Base-by-base conservation (phyloP, 1,140 invertebrate species). In the Drosophila serrata region DNA sequence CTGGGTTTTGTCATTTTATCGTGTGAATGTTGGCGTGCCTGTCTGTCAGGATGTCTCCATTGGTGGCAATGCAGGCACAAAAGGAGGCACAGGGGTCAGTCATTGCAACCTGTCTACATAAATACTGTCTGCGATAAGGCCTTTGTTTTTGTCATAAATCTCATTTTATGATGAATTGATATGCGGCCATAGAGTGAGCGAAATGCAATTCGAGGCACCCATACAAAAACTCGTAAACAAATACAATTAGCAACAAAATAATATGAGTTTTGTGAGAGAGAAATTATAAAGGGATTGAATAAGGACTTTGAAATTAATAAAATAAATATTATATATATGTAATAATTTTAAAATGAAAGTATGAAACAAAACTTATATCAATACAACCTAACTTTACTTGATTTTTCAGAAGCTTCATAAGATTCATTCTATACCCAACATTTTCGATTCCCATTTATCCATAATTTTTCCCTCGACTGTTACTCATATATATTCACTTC, bases 81-180 rank as follows among this genome's bases (percentile, higher is more conserved):
- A n/a, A 11, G 45, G 9, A 1, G 45, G 13, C 2, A 1, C 9
- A 15, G 62, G 4, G 51, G 51, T 55, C 51, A 55, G 42, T 42
- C 40, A 68, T 63, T 90, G 85, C 86, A 90, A 90, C 85, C 81
- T 90, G 81, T 90, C 85, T 82, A 87, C 90, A 92, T 92, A 92
- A 90, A 92, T 91, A 92, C 87, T 90, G 90, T 85, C 90, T 92
- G 90, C 78, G 90, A 92, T 92, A 92, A 92, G 90, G 82, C 79
- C 87, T 88, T 92, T 92, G 86, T 92, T 92, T 92, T 92, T 92
- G 91, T 85, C 91, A 92, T 92, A 92, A 92, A 92, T 92, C 91
- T 92, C 90, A 81, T 92, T 91, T 92, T 92, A 92, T 92, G 91
- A 92, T 92, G 91, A 92, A 92, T 92, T 92, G 86, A 92, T 82